These are phyloP conservation scores for Argynnis bischoffii DNA, from an alignment of 2,888 invertebrate species.

Conservation along the genomic window DNA sequence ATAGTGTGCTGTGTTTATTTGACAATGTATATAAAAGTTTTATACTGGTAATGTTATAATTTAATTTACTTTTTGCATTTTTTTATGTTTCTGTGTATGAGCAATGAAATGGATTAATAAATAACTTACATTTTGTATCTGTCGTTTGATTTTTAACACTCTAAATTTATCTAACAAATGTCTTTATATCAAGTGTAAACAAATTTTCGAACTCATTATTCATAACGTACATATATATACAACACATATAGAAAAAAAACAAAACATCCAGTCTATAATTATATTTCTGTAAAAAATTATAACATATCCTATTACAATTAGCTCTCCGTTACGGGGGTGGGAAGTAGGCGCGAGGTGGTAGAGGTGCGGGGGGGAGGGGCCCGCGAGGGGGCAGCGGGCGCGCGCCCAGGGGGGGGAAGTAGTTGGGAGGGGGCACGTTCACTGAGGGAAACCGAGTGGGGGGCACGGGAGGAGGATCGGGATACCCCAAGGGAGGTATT, in stretches of 20 bases:
- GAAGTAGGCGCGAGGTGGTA: conserved; percentile 70
- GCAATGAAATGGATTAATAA: not conserved
- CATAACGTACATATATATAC: too few relatives aligned
- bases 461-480: conserved; percentile 71
- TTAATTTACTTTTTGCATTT: too few relatives aligned
- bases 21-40: too few relatives aligned
- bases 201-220: too few relatives aligned
- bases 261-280: conserved; percentile 45
- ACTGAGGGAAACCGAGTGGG: conserved; percentile 60
- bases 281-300: conserved; percentile 73
- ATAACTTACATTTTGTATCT: conserved; percentile 9
- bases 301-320: conserved; percentile 45
- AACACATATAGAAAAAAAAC: too few relatives aligned
- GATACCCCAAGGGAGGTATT: conserved; percentile 58
- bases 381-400: conserved; percentile 51
- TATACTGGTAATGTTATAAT: too few relatives aligned
- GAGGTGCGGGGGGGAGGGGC: conserved; percentile 55
- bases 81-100: not conserved
- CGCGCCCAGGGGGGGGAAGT: conserved; percentile 60
- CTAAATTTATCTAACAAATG: too few relatives aligned
- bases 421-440: conserved; percentile 70
- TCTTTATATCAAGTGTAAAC: too few relatives aligned
- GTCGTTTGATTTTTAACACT: not conserved
- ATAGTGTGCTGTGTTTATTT: too few relatives aligned
- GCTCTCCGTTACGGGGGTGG: conserved; percentile 66